phyloP scores from a whole-genome alignment of 2,797 vertebrate genomes.

The Onychomys torridus region DNA sequence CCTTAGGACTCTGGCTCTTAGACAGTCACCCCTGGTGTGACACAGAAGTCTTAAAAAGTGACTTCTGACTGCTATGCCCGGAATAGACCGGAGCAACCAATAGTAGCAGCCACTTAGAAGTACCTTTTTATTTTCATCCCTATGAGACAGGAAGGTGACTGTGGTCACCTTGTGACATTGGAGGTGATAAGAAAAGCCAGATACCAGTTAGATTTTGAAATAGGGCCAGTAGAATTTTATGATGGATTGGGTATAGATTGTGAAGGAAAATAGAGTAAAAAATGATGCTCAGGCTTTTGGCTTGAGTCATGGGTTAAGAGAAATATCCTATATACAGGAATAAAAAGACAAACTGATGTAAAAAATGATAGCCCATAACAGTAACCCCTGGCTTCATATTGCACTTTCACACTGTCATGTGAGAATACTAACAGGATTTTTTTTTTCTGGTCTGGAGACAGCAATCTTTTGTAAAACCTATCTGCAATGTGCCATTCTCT shows the following conservation, averaged over 20 bases:
- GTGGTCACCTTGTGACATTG: not conserved
- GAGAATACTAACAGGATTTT: not conserved
- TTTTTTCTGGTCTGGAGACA: slow-evolving; percentile 28
- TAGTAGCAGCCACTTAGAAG: not conserved
- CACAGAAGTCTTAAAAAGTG: not conserved
- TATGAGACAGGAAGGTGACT: not conserved
- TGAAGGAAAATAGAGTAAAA: not conserved
- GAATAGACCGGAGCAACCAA: not conserved
- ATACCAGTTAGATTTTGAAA: not conserved
- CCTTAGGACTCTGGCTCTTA: not conserved
- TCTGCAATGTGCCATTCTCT: not conserved
- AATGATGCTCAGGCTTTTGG: not conserved
- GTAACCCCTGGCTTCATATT: not conserved
- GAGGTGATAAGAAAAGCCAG: not conserved
- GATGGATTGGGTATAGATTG: not conserved
- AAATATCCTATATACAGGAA: not conserved
- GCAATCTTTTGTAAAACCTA: not conserved
- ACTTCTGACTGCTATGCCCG: not conserved
- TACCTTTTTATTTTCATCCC: not conserved
- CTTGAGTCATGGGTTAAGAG: not conserved
- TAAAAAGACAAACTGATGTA: not conserved
- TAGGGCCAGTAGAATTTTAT: not conserved
- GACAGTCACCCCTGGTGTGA: not conserved
- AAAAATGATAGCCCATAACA: not conserved
- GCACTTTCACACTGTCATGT: not conserved